These are phyloP conservation scores for Hyles vespertilio DNA, from an alignment of 1,140 invertebrate species.

Conservation along the genomic window DNA sequence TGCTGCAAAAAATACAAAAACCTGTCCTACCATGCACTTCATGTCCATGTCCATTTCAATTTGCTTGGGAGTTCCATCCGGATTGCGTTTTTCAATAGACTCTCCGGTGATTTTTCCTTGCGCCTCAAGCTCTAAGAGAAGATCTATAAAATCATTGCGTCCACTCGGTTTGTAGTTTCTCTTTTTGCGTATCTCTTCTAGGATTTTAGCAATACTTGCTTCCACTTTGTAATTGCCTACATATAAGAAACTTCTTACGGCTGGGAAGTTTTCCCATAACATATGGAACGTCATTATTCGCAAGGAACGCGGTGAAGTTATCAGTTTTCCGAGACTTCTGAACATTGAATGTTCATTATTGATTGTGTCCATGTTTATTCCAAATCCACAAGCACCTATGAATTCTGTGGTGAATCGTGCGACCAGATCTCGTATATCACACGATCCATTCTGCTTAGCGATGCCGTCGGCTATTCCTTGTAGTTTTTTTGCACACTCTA, in stretches of 20 bases:
- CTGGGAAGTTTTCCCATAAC: slow-evolving; percentile 26
- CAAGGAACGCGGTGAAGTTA: slow-evolving; percentile 32
- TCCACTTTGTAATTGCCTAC: slow-evolving; percentile 40
- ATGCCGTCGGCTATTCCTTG: slow-evolving; percentile 38
- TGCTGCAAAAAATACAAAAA: slow-evolving; percentile 76
- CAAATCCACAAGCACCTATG: slow-evolving; percentile 74
- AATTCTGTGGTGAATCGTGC: slow-evolving; percentile 65
- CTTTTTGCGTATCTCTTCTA: slow-evolving; percentile 51
- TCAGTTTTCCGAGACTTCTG: slow-evolving; percentile 45
- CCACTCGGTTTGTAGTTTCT: slow-evolving; percentile 51
- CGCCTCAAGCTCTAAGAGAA: slow-evolving; percentile 73
- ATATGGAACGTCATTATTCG: slow-evolving; percentile 4
- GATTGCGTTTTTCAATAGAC: slow-evolving; percentile 53
- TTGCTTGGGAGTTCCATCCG: slow-evolving; percentile 28
- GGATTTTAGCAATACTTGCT: slow-evolving; percentile 30
- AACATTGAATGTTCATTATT: slow-evolving; percentile 69
- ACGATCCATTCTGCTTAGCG: slow-evolving; percentile 18
- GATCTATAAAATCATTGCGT: slow-evolving; percentile 76
- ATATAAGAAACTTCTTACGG: slow-evolving; percentile 14
- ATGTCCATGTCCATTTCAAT: slow-evolving; percentile 41
- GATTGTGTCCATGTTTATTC: slow-evolving; percentile 68
- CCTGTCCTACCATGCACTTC: slow-evolving; percentile 62
- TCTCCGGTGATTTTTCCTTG: slow-evolving; percentile 31
- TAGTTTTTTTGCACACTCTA: slow-evolving; percentile 58
- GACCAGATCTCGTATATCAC: slow-evolving; percentile 49